Conservation (phyloP, 2,113 vertebrate genomes). For the Epinephelus lanceolatus region DNA sequence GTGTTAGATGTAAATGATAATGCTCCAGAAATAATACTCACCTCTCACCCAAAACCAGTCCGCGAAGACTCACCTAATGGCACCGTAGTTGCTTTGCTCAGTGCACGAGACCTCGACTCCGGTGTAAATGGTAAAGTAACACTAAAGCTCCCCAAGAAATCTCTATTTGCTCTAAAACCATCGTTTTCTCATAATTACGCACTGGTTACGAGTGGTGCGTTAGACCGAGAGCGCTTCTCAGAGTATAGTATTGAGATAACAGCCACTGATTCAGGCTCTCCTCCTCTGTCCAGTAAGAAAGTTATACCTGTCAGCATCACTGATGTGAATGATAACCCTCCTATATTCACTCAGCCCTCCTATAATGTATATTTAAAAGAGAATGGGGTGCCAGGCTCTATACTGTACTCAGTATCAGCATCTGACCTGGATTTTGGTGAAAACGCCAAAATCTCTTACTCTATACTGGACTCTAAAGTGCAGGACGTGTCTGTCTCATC, state of each 20-base stretch:
- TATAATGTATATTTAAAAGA: slow-evolving; percentile 90
- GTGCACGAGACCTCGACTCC: slow-evolving; percentile 72
- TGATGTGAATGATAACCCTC: slow-evolving; percentile 91
- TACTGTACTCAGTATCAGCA: slow-evolving; percentile 87
- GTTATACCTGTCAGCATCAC: slow-evolving; percentile 85
- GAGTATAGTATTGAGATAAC: slow-evolving; percentile 85
- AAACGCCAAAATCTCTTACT: slow-evolving; percentile 87
- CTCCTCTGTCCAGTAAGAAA: slow-evolving; percentile 83
- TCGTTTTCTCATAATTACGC: slow-evolving; percentile 91
- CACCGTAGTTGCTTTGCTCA: slow-evolving; percentile 77
- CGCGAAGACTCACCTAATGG: slow-evolving; percentile 69
- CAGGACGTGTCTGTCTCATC: slow-evolving; percentile 84
- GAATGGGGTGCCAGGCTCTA: slow-evolving; percentile 85
- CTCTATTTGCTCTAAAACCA: slow-evolving; percentile 85
- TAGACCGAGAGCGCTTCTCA: slow-evolving; percentile 86
- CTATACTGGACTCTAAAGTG: slow-evolving; percentile 81
- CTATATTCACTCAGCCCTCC: slow-evolving; percentile 80
- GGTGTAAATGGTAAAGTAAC: slow-evolving; percentile 73
- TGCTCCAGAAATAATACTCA: slow-evolving; percentile 83
- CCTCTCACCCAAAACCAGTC: slow-evolving; percentile 72
- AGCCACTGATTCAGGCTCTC: slow-evolving; percentile 87
- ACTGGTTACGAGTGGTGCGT: slow-evolving; percentile 82
- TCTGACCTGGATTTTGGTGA: slow-evolving; percentile 86
- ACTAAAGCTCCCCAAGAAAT: slow-evolving; percentile 78
- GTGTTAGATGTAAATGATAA: slow-evolving; percentile 80